Percentiles rank a stretch among this genome's conserved stretches.
Conservation (phyloP, 1,140 invertebrate genomes). For the Aphelinus certus region DNA sequence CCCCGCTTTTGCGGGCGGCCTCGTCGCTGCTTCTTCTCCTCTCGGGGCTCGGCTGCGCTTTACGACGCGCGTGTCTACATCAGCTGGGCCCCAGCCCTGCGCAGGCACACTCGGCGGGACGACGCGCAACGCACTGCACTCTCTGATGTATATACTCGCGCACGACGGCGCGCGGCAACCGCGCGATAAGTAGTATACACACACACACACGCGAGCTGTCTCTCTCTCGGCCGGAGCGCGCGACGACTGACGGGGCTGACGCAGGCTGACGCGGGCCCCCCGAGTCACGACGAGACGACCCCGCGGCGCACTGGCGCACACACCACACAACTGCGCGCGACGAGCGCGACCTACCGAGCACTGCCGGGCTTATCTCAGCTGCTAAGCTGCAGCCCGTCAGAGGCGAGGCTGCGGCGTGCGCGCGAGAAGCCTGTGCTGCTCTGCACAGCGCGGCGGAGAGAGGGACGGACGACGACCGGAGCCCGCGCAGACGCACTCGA, state of each 20-base stretch:
- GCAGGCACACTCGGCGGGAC: too few species aligned
- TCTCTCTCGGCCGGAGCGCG: too few species aligned
- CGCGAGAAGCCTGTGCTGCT: background rate
- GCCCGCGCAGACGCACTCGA: constrained; percentile 24
- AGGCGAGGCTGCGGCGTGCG: background rate
- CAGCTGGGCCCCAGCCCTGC: too few species aligned
- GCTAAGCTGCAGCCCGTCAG: background rate
- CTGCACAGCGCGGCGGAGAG: background rate
- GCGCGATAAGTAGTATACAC: too few species aligned
- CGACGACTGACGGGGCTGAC: too few species aligned
- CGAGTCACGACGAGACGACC: background rate
- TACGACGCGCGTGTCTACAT: too few species aligned
- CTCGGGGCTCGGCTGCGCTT: background rate
- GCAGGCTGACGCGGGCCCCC: background rate
- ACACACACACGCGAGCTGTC: too few species aligned
- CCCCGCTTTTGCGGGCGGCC: background rate
- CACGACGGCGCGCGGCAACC: too few species aligned
- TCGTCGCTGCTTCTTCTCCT: background rate
- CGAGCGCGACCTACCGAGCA: background rate
- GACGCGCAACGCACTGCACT: too few species aligned
- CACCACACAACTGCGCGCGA: too few species aligned
- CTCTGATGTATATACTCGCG: too few species aligned
- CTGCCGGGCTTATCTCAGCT: constrained; percentile 24
- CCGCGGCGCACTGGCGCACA: too few species aligned
- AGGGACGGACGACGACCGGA: background rate